Percentiles rank a stretch among this genome's conserved stretches.
phyloP scores from a whole-genome alignment of 2,888 invertebrate genomes.

The Abscondita cerata region DNA sequence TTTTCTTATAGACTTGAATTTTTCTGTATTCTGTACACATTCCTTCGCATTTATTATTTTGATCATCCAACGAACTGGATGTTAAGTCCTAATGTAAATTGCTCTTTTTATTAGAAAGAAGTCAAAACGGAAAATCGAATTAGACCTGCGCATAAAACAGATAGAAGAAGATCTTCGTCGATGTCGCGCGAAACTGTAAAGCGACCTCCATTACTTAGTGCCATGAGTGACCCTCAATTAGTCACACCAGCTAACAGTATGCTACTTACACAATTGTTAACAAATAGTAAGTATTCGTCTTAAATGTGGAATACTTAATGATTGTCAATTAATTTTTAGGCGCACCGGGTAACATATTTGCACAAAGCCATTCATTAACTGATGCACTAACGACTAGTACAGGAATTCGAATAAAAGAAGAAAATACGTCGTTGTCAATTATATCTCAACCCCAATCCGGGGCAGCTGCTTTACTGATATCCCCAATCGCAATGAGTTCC shows the following conservation, averaged over 20 bases:
- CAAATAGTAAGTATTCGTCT: constrained; percentile 65
- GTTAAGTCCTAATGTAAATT: no score
- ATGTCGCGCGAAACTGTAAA: constrained; percentile 62
- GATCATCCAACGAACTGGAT: no score
- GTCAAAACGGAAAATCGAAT: constrained; percentile 41
- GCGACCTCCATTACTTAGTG: constrained; percentile 71
- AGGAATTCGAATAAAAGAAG: constrained; percentile 48
- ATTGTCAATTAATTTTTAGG: constrained; percentile 33
- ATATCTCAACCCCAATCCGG: constrained; percentile 60
- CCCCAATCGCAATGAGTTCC: constrained; percentile 58
- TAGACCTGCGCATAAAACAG: constrained; percentile 51
- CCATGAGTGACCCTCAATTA: constrained; percentile 79
- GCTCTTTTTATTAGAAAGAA: constrained; percentile 38
- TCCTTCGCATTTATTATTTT: no score
- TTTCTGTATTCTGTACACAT: no score
- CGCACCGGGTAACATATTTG: constrained; percentile 40
- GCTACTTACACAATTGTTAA: constrained; percentile 83
- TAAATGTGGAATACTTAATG: background rate
- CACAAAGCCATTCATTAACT: constrained; percentile 38
- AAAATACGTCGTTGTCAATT: constrained; percentile 56
- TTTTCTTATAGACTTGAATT: no score
- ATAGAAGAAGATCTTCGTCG: constrained; percentile 61
- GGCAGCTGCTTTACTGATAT: constrained; percentile 57
- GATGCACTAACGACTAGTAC: constrained; percentile 34
- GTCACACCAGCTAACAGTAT: constrained; percentile 66